These are phyloP conservation scores for Calameuta pallipes DNA, from an alignment of 2,888 invertebrate species.

Conservation along the genomic window DNA sequence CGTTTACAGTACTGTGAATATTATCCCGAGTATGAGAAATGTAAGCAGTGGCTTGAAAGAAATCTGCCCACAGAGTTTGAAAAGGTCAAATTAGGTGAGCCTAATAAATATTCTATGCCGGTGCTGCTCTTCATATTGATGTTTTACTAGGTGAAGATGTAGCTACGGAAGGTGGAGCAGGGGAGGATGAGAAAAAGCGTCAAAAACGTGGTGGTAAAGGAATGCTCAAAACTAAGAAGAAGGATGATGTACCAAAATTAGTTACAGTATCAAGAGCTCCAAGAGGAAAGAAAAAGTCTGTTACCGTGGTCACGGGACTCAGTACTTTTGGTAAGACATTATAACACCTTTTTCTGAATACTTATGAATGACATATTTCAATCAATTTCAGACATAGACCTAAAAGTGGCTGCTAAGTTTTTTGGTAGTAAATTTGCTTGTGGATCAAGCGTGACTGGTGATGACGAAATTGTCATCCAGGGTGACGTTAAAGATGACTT, in stretches of 20 bases:
- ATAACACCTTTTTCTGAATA: not conserved
- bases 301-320: constrained; percentile 96
- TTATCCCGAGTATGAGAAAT: constrained; percentile 97
- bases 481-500: constrained; percentile 99
- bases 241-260: constrained; percentile 88
- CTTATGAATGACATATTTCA: not conserved
- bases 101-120: not conserved
- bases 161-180: constrained; percentile 75
- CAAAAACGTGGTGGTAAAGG: constrained; percentile 98
- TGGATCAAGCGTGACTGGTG: constrained; percentile 98
- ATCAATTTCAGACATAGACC: constrained; percentile 83
- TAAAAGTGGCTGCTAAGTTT: constrained; percentile 97
- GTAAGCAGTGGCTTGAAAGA: constrained; percentile 95
- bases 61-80: constrained; percentile 94
- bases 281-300: constrained; percentile 98
- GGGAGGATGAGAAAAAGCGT: constrained; percentile 93
- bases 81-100: constrained; percentile 80
- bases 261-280: constrained; percentile 90
- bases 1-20: constrained; percentile 91
- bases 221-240: constrained; percentile 94
- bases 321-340: constrained; percentile 84
- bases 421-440: constrained; percentile 98
- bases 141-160: constrained; percentile 61
- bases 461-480: constrained; percentile 99
- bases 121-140: constrained; percentile 1